Evolutionary conservation across 2,113 vertebrate species (phyloP).

Genomic region (Solea solea): DNA sequence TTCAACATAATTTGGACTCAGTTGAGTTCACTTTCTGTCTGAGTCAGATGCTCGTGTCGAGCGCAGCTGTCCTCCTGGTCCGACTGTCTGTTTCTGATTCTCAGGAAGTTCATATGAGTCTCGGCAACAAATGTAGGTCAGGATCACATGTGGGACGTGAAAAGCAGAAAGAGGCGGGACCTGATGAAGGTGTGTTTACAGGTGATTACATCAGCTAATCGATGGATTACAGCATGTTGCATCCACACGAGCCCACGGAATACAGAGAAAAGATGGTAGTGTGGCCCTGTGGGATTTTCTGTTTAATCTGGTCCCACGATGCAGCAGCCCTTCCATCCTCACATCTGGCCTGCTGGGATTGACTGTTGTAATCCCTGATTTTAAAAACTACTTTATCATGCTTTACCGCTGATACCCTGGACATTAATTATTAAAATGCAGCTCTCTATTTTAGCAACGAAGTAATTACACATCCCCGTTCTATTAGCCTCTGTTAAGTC

Average conservation of each 20-base stretch:
- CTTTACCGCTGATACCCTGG: constrained; percentile 71
- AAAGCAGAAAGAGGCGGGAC: neutral
- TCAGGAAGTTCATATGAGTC: constrained; percentile 25
- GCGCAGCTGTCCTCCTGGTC: constrained; percentile 44
- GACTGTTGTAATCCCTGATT: constrained; percentile 82
- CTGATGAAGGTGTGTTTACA: constrained; percentile 83
- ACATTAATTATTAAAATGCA: constrained; percentile 86
- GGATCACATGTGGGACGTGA: neutral
- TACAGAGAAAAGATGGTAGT: constrained; percentile 53
- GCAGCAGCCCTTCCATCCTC: constrained; percentile 54
- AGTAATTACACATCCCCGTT: constrained; percentile 76
- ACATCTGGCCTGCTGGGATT: constrained; percentile 82
- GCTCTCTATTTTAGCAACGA: constrained; percentile 72
- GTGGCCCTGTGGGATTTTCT: constrained; percentile 71
- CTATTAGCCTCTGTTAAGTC: constrained; percentile 70
- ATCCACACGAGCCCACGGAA: constrained; percentile 77
- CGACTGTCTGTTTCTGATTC: constrained; percentile 22
- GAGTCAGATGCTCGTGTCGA: constrained; percentile 26
- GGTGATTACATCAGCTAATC: constrained; percentile 91
- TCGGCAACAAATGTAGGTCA: neutral
- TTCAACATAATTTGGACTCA: too few relatives aligned
- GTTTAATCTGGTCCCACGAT: constrained; percentile 78
- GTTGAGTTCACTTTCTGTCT: constrained; percentile 11
- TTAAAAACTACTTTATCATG: constrained; percentile 80
- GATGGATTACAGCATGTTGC: constrained; percentile 84